Evolutionary conservation across 2,888 invertebrate genomes (phyloP).

Genomic region (Rugalucina vietnamica): DNA sequence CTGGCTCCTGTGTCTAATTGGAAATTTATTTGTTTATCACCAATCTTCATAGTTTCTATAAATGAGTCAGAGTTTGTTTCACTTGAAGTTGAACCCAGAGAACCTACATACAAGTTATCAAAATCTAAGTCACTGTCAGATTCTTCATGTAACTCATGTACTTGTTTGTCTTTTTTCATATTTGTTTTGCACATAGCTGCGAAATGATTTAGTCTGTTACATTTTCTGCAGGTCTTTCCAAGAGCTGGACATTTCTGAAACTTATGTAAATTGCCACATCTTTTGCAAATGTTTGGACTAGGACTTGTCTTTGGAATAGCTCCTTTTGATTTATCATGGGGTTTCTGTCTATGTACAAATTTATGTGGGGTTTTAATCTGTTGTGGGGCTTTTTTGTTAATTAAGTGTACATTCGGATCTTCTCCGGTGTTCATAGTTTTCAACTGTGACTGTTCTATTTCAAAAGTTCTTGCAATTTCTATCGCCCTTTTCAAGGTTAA

Average conservation of each 20-base stretch:
- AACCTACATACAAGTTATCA: slow-evolving; percentile 34
- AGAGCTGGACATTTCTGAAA: slow-evolving; percentile 37
- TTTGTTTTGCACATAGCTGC: slow-evolving; percentile 33
- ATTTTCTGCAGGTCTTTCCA: slow-evolving; percentile 41
- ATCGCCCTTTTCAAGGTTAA: slow-evolving; percentile 44
- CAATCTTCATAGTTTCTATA: slow-evolving; percentile 9
- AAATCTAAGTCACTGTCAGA: slow-evolving; percentile 23
- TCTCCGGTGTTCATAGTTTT: slow-evolving; percentile 42
- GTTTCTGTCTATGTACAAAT: neutral
- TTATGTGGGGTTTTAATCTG: neutral
- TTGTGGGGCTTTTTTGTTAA: neutral
- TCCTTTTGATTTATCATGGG: neutral
- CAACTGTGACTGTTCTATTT: slow-evolving; percentile 38
- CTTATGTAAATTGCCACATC: slow-evolving; percentile 18
- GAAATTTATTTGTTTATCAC: slow-evolving; percentile 18
- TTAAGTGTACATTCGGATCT: slow-evolving; percentile 30
- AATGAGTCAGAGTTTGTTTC: slow-evolving; percentile 11
- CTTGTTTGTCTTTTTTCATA: neutral
- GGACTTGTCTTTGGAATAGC: too few species aligned
- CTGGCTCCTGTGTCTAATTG: slow-evolving; percentile 52
- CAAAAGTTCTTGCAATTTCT: slow-evolving; percentile 35
- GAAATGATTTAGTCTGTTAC: slow-evolving; percentile 43
- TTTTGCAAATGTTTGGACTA: too few species aligned
- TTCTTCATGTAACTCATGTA: neutral
- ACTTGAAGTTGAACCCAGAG: neutral